Evolutionary conservation across 2,113 vertebrate genomes (phyloP).

Genomic region (Notothenia rossii): DNA sequence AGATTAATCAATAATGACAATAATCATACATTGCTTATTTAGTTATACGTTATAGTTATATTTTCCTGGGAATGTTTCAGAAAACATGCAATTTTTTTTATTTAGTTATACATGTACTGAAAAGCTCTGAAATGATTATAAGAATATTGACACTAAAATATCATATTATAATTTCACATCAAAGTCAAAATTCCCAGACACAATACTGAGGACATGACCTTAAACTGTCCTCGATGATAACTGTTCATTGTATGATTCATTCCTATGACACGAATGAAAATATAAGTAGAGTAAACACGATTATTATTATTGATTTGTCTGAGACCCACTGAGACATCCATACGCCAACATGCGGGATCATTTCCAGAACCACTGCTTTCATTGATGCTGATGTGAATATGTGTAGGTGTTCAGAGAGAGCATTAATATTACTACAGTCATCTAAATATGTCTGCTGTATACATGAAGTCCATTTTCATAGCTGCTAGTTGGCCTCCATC

Average conservation of each 20-base stretch:
- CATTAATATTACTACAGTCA: neutral
- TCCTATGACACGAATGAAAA: neutral
- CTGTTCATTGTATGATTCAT: neutral
- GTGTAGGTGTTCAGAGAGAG: slow-evolving; percentile 6
- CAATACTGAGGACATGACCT: neutral
- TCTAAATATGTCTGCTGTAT: neutral
- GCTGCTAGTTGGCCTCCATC: slow-evolving; percentile 24
- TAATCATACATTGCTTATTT: too few species aligned
- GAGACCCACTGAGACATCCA: neutral
- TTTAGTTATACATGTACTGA: neutral
- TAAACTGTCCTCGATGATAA: neutral
- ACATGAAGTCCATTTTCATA: slow-evolving; percentile 12
- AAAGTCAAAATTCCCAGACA: neutral
- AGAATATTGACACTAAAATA: too few species aligned
- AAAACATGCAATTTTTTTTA: neutral
- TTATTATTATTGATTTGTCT: neutral
- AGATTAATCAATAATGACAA: too few species aligned
- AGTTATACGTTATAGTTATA: too few species aligned
- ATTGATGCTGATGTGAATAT: neutral
- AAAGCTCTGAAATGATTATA: neutral
- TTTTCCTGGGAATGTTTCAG: too few species aligned
- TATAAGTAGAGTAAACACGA: neutral
- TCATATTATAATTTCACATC: too few species aligned
- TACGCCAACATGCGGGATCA: neutral
- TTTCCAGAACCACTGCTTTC: neutral